Conservation (phyloP, 2,888 invertebrate genomes). For the Rhogogaster chlorosoma region DNA sequence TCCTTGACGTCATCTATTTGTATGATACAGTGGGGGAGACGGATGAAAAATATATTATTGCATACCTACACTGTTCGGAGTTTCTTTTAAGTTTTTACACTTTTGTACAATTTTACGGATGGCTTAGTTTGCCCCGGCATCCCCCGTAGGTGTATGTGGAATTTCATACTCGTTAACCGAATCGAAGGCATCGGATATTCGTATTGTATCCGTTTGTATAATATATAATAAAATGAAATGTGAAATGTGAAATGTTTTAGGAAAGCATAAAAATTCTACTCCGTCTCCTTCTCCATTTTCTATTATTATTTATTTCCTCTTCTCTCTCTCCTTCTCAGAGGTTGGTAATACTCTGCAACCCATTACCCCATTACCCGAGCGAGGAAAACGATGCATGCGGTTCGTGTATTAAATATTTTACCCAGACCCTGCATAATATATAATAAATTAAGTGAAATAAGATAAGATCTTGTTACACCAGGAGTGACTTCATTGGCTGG, state of each 20-base stretch:
- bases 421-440: constrained; percentile 23
- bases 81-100: no score
- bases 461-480: constrained; percentile 47
- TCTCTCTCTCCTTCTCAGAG: neutral
- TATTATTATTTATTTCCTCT: neutral
- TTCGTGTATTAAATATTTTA: constrained; percentile 39
- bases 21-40: no score
- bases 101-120: no score
- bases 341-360: neutral
- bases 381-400: neutral
- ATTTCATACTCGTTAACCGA: neutral
- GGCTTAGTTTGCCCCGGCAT: no score
- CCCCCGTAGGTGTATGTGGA: neutral
- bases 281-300: neutral
- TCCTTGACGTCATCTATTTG: neutral
- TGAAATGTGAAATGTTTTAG: neutral
- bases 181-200: neutral
- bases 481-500: constrained; percentile 49
- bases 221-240: neutral
- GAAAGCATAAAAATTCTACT: neutral
- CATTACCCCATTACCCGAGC: constrained; percentile 12
- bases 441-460: constrained; percentile 49
- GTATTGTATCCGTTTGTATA: neutral
- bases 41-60: no score
- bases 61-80: no score